A percentile compares a stretch with the other conserved stretches of the same genome.
phyloP scores from a whole-genome alignment of 2,888 invertebrate genomes.

The Lapara coniferarum region DNA sequence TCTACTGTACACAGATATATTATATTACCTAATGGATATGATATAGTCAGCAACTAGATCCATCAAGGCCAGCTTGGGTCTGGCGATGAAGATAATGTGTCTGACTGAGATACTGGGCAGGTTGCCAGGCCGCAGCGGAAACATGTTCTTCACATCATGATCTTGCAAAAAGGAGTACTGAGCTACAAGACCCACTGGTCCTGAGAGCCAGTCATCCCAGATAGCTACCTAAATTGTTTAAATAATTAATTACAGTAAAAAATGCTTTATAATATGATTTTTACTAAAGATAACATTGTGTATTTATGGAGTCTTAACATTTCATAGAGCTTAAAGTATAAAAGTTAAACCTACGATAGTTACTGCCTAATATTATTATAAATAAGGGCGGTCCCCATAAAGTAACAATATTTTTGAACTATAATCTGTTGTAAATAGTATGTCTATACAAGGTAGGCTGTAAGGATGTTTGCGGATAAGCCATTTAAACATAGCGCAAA shows the following conservation, averaged over 20 bases:
- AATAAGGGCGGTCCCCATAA: no score
- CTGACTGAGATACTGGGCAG: slow-evolving; percentile 88
- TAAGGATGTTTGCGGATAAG: no score
- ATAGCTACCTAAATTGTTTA: slow-evolving; percentile 85
- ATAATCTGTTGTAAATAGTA: no score
- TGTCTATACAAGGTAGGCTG: no score
- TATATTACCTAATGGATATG: slow-evolving; percentile 61
- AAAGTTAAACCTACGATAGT: no score
- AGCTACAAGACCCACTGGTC: slow-evolving; percentile 93
- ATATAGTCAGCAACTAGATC: slow-evolving; percentile 91
- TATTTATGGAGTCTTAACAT: not conserved
- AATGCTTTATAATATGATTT: not conserved
- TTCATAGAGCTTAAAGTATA: no score
- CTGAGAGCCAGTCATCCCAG: slow-evolving; percentile 94
- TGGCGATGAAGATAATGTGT: slow-evolving; percentile 94
- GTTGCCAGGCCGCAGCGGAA: slow-evolving; percentile 87
- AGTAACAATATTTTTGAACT: no score
- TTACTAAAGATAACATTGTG: no score
- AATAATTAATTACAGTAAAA: not conserved
- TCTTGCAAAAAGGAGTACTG: slow-evolving; percentile 90
- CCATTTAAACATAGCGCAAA: no score
- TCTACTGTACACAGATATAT: not conserved
- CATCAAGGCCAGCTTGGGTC: slow-evolving; percentile 92
- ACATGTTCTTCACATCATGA: slow-evolving; percentile 93
- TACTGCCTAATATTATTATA: no score